A percentile compares a stretch with the other conserved stretches of the same genome.
phyloP scores from a whole-genome alignment of 2,888 invertebrate species.

The Rhagium mordax region DNA sequence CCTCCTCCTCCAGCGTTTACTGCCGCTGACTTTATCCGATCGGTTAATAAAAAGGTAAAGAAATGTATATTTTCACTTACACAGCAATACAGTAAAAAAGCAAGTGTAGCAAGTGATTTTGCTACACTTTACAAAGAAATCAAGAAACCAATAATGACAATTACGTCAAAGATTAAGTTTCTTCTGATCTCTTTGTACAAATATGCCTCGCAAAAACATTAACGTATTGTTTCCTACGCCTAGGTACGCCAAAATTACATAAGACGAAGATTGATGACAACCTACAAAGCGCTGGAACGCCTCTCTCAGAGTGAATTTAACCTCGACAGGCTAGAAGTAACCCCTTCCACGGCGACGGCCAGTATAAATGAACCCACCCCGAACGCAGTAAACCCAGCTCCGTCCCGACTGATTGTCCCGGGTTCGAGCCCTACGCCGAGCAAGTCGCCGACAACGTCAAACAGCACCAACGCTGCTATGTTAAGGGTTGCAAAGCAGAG shows the following conservation, averaged over 20 bases:
- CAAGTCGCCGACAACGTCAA: conserved; percentile 62
- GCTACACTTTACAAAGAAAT: no score
- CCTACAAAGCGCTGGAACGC: conserved; percentile 85
- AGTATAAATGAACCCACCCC: conserved; percentile 53
- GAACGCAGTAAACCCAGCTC: conserved; percentile 57
- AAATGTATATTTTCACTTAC: no score
- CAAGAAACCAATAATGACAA: no score
- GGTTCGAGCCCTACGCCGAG: conserved; percentile 62
- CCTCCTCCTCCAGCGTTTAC: conserved; percentile 75
- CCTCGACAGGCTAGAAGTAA: conserved; percentile 80
- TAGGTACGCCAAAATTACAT: conserved; percentile 88
- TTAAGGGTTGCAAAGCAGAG: conserved; percentile 69
- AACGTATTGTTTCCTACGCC: conserved; percentile 38
- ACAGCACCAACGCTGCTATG: conserved; percentile 69
- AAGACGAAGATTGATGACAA: conserved; percentile 82
- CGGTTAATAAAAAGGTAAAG: conserved; percentile 84
- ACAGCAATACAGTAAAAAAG: no score
- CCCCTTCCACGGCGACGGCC: conserved; percentile 71
- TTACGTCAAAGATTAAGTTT: no score
- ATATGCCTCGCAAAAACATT: no score
- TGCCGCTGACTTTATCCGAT: conserved; percentile 79
- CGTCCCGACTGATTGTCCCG: conserved; percentile 64
- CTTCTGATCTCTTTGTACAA: no score
- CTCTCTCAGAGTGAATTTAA: conserved; percentile 91
- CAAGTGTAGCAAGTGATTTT: no score